A percentile compares a stretch with the other conserved stretches of the same genome.
Evolutionary conservation across 2,113 vertebrate genomes (phyloP).

Genomic region (Brachirus orientalis): DNA sequence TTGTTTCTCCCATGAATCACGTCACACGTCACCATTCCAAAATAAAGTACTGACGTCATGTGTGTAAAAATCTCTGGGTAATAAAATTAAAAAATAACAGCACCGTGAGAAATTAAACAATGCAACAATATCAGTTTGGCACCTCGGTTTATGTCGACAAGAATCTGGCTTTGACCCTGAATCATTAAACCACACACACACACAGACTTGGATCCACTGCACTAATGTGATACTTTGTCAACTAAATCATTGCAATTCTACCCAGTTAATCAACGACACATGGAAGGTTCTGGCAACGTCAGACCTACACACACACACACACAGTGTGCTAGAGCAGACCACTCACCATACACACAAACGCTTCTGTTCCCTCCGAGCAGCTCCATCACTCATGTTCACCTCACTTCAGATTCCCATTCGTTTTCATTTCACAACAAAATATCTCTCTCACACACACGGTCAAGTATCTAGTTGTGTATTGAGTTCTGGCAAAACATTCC

Average conservation of each 20-base stretch:
- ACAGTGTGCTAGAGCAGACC: slow-evolving; percentile 56
- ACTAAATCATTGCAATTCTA: slow-evolving; percentile 74
- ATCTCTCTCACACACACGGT: slow-evolving; percentile 5
- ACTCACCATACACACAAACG: slow-evolving; percentile 60
- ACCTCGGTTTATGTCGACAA: slow-evolving; percentile 57
- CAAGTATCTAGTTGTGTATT: background rate
- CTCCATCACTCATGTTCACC: slow-evolving; percentile 67
- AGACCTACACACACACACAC: slow-evolving; percentile 32
- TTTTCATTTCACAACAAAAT: slow-evolving; percentile 55
- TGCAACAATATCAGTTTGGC: slow-evolving; percentile 58
- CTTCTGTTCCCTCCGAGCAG: slow-evolving; percentile 59
- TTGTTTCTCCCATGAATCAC: slow-evolving; percentile 35
- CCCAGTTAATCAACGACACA: slow-evolving; percentile 77
- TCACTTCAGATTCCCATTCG: slow-evolving; percentile 63
- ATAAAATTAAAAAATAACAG: slow-evolving; percentile 27
- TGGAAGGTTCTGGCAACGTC: slow-evolving; percentile 75
- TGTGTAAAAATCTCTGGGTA: slow-evolving; percentile 28
- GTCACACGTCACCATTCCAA: slow-evolving; percentile 10
- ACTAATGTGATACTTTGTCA: slow-evolving; percentile 75
- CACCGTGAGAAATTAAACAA: slow-evolving; percentile 56
- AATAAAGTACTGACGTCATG: slow-evolving; percentile 11
- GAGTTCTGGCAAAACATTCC: no score
- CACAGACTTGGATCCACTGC: slow-evolving; percentile 56
- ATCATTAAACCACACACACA: slow-evolving; percentile 65
- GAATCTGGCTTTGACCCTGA: slow-evolving; percentile 57